Conservation (phyloP, 2,888 invertebrate genomes). For the Dioctria rufipes region DNA sequence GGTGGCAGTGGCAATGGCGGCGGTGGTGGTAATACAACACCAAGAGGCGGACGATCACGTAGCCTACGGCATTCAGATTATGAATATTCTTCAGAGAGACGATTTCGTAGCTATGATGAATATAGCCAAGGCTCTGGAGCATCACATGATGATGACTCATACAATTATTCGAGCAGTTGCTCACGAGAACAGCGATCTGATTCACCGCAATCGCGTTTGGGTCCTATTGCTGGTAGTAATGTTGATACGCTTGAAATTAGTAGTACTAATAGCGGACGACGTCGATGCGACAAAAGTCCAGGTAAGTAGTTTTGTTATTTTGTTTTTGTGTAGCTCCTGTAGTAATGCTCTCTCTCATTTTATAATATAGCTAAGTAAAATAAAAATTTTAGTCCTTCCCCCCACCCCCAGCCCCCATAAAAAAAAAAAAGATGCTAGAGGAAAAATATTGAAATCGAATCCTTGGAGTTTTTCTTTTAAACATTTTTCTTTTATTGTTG, state of each 20-base stretch:
- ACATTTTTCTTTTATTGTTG: no score
- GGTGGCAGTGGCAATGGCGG: conserved; percentile 71
- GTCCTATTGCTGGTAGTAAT: conserved; percentile 72
- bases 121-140: conserved; percentile 81
- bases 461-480: no score
- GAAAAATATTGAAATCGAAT: no score
- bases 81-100: conserved; percentile 67
- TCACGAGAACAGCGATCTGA: conserved; percentile 71
- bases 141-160: conserved; percentile 76
- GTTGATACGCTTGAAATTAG: conserved; percentile 62
- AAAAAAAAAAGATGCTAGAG: neutral
- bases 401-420: no score
- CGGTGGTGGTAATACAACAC: conserved; percentile 68
- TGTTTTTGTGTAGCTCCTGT: conserved; percentile 48
- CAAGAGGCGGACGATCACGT: conserved; percentile 71
- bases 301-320: conserved; percentile 57
- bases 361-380: neutral
- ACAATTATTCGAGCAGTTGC: conserved; percentile 64
- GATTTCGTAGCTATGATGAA: conserved; percentile 80
- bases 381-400: neutral
- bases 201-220: conserved; percentile 67
- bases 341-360: conserved; percentile 19
- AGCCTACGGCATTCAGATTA: conserved; percentile 73
- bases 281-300: conserved; percentile 71
- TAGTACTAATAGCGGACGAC: conserved; percentile 65